Evolutionary conservation across 2,888 invertebrate genomes (phyloP).

Genomic region (Drosophila limbata): DNA sequence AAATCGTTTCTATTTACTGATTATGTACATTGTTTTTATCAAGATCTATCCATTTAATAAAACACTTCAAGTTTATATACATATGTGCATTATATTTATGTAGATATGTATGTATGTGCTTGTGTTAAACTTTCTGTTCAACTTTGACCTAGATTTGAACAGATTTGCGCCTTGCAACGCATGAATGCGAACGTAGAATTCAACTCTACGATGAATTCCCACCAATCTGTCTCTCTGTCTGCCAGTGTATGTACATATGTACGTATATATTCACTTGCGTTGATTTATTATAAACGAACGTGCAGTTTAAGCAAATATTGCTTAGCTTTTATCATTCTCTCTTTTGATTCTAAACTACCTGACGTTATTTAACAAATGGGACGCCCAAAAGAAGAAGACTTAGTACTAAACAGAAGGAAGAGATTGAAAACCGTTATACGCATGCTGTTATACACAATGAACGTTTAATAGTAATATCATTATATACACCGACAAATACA

Average conservation of each 20-base stretch:
- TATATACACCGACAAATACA: neutral
- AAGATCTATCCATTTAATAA: conserved; percentile 1
- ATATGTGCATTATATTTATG: neutral
- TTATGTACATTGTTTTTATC: neutral
- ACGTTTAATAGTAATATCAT: neutral
- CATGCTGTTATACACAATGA: conserved; percentile 2
- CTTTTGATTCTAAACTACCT: conserved; percentile 32
- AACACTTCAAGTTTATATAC: neutral
- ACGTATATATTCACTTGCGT: neutral
- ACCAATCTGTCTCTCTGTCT: conserved; percentile 1
- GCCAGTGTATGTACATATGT: neutral
- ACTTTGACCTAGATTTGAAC: conserved; percentile 51
- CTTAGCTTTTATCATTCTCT: conserved; percentile 29
- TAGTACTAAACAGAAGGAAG: conserved; percentile 1
- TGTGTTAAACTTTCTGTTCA: conserved; percentile 34
- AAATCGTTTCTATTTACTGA: neutral
- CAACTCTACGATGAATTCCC: conserved; percentile 27
- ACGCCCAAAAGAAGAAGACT: conserved; percentile 14
- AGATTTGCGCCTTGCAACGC: conserved; percentile 40
- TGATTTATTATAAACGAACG: conserved; percentile 39
- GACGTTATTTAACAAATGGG: conserved; percentile 11
- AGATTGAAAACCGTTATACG: conserved; percentile 6
- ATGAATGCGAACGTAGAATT: conserved; percentile 37
- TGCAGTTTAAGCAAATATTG: conserved; percentile 39
- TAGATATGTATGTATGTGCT: conserved; percentile 4